These are phyloP conservation scores for Rana temporaria DNA, from an alignment of 2,113 vertebrate species.

Conservation along the genomic window DNA sequence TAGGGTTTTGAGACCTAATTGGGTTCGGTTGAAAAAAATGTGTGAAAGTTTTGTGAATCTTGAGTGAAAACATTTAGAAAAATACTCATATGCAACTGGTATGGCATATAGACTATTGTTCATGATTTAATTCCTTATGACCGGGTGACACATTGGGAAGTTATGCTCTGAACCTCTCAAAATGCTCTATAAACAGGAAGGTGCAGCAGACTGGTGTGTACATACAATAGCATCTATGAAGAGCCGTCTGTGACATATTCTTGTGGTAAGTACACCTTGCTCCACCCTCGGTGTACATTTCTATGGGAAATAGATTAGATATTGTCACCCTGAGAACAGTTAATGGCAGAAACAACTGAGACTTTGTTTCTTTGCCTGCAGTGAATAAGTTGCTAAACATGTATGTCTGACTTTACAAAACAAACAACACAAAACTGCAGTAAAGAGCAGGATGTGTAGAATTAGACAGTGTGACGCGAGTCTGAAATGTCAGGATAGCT, in stretches of 20 bases:
- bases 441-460: slow-evolving; percentile 1
- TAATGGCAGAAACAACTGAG: background rate
- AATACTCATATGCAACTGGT: too few relatives aligned
- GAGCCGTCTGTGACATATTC: background rate
- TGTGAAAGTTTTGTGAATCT: too few relatives aligned
- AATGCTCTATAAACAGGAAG: slow-evolving; percentile 11
- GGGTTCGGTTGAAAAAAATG: too few relatives aligned
- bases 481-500: slow-evolving; percentile 22
- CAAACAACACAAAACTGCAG: slow-evolving; percentile 2
- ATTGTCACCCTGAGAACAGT: slow-evolving; percentile 4
- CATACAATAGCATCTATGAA: slow-evolving; percentile 22
- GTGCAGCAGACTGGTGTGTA: slow-evolving; percentile 14
- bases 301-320: slow-evolving; percentile 28
- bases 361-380: background rate
- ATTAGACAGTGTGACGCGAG: background rate
- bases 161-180: slow-evolving; percentile 5
- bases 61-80: too few relatives aligned
- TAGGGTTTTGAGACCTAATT: too few relatives aligned
- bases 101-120: background rate
- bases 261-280: background rate
- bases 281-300: background rate
- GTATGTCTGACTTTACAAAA: slow-evolving; percentile 25
- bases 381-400: slow-evolving; percentile 23
- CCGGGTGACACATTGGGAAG: background rate
- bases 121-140: background rate